Base-by-base conservation (phyloP, 2,797 vertebrate genomes). In the Adrianichthys oophorus region DNA sequence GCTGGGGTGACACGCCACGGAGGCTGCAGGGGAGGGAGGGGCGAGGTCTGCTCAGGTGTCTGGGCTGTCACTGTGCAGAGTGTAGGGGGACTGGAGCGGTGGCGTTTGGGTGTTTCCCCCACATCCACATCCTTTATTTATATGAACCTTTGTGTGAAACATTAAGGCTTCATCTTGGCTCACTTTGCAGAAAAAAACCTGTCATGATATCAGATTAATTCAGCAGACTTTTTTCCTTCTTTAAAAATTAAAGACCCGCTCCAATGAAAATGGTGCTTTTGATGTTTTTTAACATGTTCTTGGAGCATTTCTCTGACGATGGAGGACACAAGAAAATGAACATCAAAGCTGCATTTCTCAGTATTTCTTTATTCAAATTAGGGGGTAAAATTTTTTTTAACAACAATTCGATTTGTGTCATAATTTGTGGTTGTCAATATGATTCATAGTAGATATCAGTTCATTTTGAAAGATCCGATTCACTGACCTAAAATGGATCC, bases 41-140 rank as follows among this genome's bases (percentile, higher is more conserved):
- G 62, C 68, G 44, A 47, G 71, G 62, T 50, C 67, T 82, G 80
- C 81, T 83, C 85, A 85, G 80, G 86, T 88, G 86, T 85, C 75
- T 68, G 12, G 57, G 57, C 77, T 84, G 80, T 83, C 79, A 82
- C 21, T 21, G 59, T 68, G 70, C 71, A 67, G 70, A 63, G 55
- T 54, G 69, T 65, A 50, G 26, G 45, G 26, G 58, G 65, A 61
- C 58, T 15, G 54, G n/a, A 56, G 47, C 40, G 32, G 45, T 4
- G 48, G 50, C 19, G 45, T 53, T 45, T 23, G 44, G 46, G n/a
- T 26, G 26, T 7, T 7, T 7, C 32, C 32, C 32, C 29, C 52
- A 17, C 13, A 46, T 61, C 41, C 32, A n/a, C 24, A 12, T 0
- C 17, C 40, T 62, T 29, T 65, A 29, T 16, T 32, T 48, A 48